Conservation (phyloP, 2,888 invertebrate genomes). For the Carterocephalus palaemon region DNA sequence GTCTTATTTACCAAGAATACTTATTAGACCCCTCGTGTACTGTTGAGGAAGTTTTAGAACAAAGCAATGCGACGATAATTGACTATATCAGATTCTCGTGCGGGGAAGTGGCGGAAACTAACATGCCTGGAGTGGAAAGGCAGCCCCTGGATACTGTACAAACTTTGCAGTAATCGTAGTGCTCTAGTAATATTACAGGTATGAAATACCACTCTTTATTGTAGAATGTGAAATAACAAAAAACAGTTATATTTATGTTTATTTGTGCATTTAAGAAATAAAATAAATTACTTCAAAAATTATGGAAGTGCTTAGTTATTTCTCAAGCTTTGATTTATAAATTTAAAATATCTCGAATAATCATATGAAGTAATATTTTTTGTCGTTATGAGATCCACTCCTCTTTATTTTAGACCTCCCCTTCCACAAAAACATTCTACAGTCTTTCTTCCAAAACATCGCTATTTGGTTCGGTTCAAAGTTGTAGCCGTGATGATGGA, state of each 20-base stretch:
- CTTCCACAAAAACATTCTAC: slow-evolving; percentile 83
- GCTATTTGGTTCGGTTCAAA: slow-evolving; percentile 80
- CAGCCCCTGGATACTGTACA: slow-evolving; percentile 79
- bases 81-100: slow-evolving; percentile 94
- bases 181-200: slow-evolving; percentile 5
- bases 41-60: slow-evolving; percentile 85
- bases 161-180: slow-evolving; percentile 77
- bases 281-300: slow-evolving; percentile 28
- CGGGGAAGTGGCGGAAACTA: slow-evolving; percentile 81
- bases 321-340: not conserved
- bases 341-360: slow-evolving; percentile 3
- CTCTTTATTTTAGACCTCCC: slow-evolving; percentile 47
- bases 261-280: slow-evolving; percentile 39
- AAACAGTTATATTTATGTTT: slow-evolving; percentile 24
- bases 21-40: slow-evolving; percentile 86
- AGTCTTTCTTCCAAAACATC: slow-evolving; percentile 84
- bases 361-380: slow-evolving; percentile 18
- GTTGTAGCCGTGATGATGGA: slow-evolving; percentile 75
- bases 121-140: slow-evolving; percentile 67
- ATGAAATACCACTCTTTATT: slow-evolving; percentile 11
- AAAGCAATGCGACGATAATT: slow-evolving; percentile 82
- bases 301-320: slow-evolving; percentile 7
- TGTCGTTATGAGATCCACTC: slow-evolving; percentile 27
- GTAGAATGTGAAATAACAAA: slow-evolving; percentile 18
- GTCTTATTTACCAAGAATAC: slow-evolving; percentile 92